Evolutionary conservation across 2,888 invertebrate species (phyloP), one percentile per base, ranked within the genome.

Genomic region (Drosophila flavopinicola): DNA sequence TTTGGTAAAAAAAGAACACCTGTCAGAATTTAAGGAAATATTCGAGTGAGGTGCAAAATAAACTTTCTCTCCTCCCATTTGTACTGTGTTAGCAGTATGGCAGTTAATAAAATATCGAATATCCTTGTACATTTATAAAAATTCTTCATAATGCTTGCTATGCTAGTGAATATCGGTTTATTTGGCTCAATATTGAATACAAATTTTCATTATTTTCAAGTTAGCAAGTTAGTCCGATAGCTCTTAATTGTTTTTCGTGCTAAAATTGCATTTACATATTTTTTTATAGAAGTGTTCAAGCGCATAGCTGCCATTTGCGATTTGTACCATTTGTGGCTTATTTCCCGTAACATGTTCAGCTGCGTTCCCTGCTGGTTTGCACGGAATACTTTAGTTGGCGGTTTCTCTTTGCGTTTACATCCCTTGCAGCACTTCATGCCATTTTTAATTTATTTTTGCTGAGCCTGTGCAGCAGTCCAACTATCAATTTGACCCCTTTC

Each of bases 371-470:
- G 11, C 45, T 17, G 17, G 35, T 35, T 13, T 47, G n/a, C 32
- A 11, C 11, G 0, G n/a, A 20, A 57, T 39, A 30, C 39, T 45
- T 45, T 38, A 27, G 10, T 47, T 32, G 2, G 33, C 9, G 7
- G n/a, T n/a, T 25, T 44, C 15, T 13, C 48, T 7, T 4, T 1
- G 2, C 0, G 11, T 33, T 51, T 1, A 11, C 7, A 1, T 4
- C 9, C 1, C 11, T 9, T 9, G 35, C 30, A 48, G 6, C 23
- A 30, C 9, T n/a, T 42, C 9, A 35, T 41, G 37, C 33, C 45
- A 35, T 64, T 72, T 71, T 64, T 59, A 73, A 72, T 73, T 72
- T 73, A 56, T 68, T 73, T 59, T 45, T 27, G 52, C 24, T 30
- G 17, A 30, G 38, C 20, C 37, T 30, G 32, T 11, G 29, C 47